Evolutionary conservation across 2,888 invertebrate species (phyloP), one percentile per base, ranked within the genome.

Genomic region (Apeira syringaria): DNA sequence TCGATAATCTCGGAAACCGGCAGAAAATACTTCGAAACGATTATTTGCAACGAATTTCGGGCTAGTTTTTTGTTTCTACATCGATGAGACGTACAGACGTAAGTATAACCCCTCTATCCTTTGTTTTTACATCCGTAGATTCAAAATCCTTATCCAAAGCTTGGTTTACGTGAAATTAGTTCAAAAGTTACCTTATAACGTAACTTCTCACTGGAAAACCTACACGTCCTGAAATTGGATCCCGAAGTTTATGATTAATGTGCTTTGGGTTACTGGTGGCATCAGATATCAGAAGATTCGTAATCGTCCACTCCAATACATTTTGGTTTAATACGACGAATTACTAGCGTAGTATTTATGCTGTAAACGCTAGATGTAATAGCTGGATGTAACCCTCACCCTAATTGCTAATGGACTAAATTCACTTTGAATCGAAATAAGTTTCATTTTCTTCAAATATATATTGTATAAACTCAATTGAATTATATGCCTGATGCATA

Each of bases 131-230:
- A 57, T 50, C 59, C 53, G 27, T 53, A 48, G 46, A 57, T 41
- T 53, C 51, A 45, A 40, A 53, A 49, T 47, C 56, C 55, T 47
- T 44, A 52, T 47, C 61, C 55, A 46, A 61, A 61, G 68, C 71
- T 73, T 56, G 24, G 26, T 31, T 45, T 45, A 17, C 22, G 25
- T 33, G 42, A 28, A 10, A 34, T 20, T 47, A 47, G 49, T 45
- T 38, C 39, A 56, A 83, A 83, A 64, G 79, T 85, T 80, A 84
- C 85, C 78, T 55, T 80, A 61, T 56, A 74, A 71, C 83, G 82
- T 87, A 73, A 80, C 82, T 67, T 44, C 50, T 26, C 18, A 42
- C 35, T 22, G 24, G 27, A 46, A 32, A 39, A 20, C 7, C 31
- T 9, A 20, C 26, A 35, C 33, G 56, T 70, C 73, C 68, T 69